Evolutionary conservation across 2,113 vertebrate species (phyloP), one percentile per base, ranked within the genome.

Genomic region (Hippocampus zosterae): DNA sequence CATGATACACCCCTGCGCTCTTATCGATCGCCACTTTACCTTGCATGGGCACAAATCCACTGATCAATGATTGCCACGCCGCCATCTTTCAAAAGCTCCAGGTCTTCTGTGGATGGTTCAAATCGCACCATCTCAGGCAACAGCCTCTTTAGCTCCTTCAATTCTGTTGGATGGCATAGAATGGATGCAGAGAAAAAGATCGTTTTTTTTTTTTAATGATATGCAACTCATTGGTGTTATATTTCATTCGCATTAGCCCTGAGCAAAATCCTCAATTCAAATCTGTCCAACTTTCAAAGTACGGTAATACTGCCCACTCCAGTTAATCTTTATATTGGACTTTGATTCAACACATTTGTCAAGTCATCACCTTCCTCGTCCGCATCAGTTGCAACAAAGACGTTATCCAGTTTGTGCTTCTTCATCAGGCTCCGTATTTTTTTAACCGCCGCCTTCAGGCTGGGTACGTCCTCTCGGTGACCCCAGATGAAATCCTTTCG

Each of bases 401-500:
- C 94, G 52, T 65, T 92, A 25, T 92, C 76, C 19, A 99, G 92
- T 75, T 90, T 91, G 70, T 93, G 90, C 0, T 65, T 89, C 84
- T 92, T 91, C 94, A 98, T 87, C 55, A 98, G 92, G 81, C 91
- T 93, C 42, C 27, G 93, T 64, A 98, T 96, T 85, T 92, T 95
- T 86, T 91, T 92, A 21, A 90, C 94, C 0, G 96, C 94, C 15
- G 92, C 94, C 19, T 89, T 92, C 11, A 98, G 90, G 75, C 94
- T 96, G 44, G 97, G 96, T 12, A 99, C 94, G 0, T 99, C 97
- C 48, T 95, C 94, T 84, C 96, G 88, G 89, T 98, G 97, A 40
- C 96, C 97, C 96, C 96, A 98, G 81, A 98, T 90, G 46, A 99
- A 99, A 81, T 99, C 97, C 77, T 93, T 98, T 44, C 97, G 92